These are phyloP conservation scores for Phaethornis superciliosus DNA, from an alignment of 2,113 vertebrate genomes.

Conservation along the genomic window DNA sequence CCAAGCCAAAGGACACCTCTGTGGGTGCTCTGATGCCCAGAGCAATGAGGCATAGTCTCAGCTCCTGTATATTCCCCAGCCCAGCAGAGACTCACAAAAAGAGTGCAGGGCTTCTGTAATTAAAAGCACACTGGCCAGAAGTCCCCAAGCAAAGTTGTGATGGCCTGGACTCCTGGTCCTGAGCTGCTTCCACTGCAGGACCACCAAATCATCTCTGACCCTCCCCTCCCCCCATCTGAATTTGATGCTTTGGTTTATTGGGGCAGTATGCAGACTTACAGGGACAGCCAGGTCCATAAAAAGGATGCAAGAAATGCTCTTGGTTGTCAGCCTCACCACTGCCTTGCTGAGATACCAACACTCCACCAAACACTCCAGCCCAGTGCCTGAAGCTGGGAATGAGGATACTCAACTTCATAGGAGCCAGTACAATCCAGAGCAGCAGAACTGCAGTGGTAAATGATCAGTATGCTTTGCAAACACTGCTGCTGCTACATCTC, in stretches of 20 bases:
- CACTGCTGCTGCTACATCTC: not conserved
- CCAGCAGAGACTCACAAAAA: not conserved
- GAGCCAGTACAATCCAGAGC: not conserved
- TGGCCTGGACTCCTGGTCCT: not conserved
- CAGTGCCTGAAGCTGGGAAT: not conserved
- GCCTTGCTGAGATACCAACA: not conserved
- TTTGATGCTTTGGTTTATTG: not conserved
- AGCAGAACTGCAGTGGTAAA: not conserved
- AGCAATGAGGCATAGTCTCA: not conserved
- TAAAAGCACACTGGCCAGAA: not conserved
- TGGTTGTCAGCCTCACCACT: not conserved
- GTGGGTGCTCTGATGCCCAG: not conserved
- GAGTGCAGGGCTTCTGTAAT: rapidly evolving
- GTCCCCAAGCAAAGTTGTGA: not conserved
- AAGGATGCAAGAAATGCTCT: not conserved
- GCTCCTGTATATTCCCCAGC: not conserved
- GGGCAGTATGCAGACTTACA: rapidly evolving
- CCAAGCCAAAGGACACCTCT: not conserved
- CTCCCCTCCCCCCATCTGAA: no score
- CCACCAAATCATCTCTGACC: not conserved
- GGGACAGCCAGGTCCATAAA: not conserved
- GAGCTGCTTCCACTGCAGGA: not conserved
- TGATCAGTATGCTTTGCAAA: no score
- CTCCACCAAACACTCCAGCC: not conserved
- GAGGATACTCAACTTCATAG: not conserved